Evolutionary conservation across 2,113 vertebrate genomes (phyloP), one percentile per base, ranked within the genome.

Genomic region (Campylomormyrus numenius): DNA sequence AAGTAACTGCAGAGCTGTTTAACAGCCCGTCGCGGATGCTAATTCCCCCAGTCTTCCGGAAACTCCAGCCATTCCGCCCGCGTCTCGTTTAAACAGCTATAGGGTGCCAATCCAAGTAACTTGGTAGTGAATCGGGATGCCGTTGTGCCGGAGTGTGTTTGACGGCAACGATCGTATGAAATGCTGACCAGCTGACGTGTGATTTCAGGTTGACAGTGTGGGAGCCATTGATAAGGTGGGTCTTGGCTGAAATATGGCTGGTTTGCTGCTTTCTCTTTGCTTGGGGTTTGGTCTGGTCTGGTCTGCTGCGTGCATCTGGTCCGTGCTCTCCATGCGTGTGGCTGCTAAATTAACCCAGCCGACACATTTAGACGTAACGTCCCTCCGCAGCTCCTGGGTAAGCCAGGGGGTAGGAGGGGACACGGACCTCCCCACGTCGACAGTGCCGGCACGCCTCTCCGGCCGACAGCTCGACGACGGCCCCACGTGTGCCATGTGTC

Each of bases 201-300:
- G 95, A 93, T 96, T 96, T 91, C 95, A 96, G 96, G 95, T 92
- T 94, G 91, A 94, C 92, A 93, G 92, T 90, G 87, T 94, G 93
- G 92, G 94, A 92, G 93, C 92, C 92, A 89, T 88, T 94, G 93
- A 94, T 93, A 93, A 95, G 95, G 95, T 95, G 95, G 92, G 93
- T 94, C 94, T 91, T 86, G 91, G 31, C 92, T 89, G 91, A 93
- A 92, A 93, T 93, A 94, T 94, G 93, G 90, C 91, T 89, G 91
- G 46, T 89, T 74, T 88, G 42, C 52, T 3, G 11, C 17, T 45
- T 74, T 49, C 49, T 15, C 53, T 50, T 88, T 62, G 48, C 45
- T 6, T 93, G 45, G 31, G 91, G 5, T 91, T 92, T 74, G 56
- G 85, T 58, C 35, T 89, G 91, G 77, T 84, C 48, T 90, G 85